A percentile compares a stretch with the other conserved stretches of the same genome.
phyloP scores from a whole-genome alignment of 2,797 vertebrate species.

The Parotocinclus haroldoi region DNA sequence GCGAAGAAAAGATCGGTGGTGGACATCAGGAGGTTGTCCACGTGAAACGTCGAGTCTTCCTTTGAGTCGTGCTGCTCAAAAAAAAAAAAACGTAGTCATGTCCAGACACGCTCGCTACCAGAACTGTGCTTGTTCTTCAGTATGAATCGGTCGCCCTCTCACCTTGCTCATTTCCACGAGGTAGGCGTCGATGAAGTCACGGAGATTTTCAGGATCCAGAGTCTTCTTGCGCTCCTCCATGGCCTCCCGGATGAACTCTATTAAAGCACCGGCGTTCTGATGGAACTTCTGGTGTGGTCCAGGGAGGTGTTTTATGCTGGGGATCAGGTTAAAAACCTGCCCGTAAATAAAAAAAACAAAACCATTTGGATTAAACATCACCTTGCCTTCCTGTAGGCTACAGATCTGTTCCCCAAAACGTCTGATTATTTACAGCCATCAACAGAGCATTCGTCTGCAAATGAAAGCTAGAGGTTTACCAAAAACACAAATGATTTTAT shows the following conservation, averaged over 20 bases:
- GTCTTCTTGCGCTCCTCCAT: constrained; percentile 38
- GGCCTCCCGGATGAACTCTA: constrained; percentile 23
- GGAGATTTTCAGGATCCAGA: constrained; percentile 46
- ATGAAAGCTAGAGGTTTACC: no score
- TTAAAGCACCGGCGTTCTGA: constrained; percentile 10
- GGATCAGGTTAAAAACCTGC: constrained; percentile 47
- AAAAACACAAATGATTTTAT: no score
- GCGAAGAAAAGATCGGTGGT: constrained; percentile 44
- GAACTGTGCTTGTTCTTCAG: no score
- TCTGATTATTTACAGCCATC: no score
- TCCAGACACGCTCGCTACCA: no score
- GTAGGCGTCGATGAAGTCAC: constrained; percentile 56
- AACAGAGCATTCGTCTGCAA: no score
- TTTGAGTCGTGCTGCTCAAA: constrained; percentile 30
- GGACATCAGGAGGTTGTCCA: constrained; percentile 45
- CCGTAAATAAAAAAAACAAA: not conserved
- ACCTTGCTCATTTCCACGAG: constrained; percentile 49
- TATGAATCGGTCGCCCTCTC: not conserved
- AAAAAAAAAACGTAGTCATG: not conserved
- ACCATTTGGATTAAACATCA: no score
- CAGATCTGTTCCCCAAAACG: no score
- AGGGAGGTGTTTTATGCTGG: constrained; percentile 50
- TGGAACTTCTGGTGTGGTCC: constrained; percentile 48
- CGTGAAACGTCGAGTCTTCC: constrained; percentile 37
- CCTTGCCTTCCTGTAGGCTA: no score